Conservation (phyloP, 92 coral and sea anemone genomes). For the Bergia puertoricense region DNA sequence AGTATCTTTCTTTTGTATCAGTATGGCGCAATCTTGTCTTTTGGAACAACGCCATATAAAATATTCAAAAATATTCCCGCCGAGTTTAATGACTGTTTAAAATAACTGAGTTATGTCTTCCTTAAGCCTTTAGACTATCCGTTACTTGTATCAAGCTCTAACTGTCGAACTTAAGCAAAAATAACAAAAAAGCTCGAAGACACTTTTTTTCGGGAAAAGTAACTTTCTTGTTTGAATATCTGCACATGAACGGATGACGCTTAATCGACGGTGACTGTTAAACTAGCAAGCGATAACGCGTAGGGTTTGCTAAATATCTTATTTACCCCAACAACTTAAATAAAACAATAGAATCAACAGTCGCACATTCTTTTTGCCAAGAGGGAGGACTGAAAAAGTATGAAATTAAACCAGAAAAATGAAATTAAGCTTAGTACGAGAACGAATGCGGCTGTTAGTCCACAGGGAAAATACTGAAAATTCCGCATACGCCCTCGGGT, state of each 20-base stretch:
- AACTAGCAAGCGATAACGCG: neutral
- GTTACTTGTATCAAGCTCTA: neutral
- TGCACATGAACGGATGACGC: neutral
- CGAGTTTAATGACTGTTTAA: too few species aligned
- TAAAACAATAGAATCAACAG: neutral
- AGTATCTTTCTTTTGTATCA: neutral
- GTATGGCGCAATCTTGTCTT: neutral
- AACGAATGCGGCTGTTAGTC: neutral
- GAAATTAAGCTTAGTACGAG: neutral
- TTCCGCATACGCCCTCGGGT: neutral
- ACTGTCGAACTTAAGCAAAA: neutral
- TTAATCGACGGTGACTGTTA: too few species aligned
- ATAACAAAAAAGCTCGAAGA: neutral
- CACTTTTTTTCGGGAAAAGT: too few species aligned
- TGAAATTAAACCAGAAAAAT: too few species aligned
- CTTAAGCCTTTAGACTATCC: neutral
- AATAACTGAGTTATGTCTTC: neutral
- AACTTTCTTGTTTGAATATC: neutral
- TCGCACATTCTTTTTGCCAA: neutral
- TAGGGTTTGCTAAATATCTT: neutral
- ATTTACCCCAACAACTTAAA: neutral
- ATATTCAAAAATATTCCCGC: too few species aligned
- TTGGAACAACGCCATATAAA: too few species aligned
- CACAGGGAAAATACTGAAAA: neutral
- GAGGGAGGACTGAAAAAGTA: neutral